Evolutionary conservation across 64 coral and sea anemone species (phyloP).

Genomic region (Montipora efflorescens): DNA sequence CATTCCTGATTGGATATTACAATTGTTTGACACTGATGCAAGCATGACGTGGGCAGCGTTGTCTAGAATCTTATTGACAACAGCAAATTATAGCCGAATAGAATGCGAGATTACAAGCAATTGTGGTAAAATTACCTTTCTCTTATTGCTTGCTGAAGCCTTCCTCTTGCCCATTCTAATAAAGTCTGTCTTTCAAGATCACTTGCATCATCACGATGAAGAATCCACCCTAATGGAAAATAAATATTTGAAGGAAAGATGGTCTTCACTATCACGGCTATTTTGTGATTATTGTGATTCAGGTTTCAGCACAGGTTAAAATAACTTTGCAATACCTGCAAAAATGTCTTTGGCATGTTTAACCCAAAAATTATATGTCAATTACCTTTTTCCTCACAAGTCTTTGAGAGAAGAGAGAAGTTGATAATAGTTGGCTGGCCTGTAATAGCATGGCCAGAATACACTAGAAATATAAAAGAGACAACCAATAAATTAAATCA

Average conservation of each 20-base stretch:
- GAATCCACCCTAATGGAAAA: slow-evolving; percentile 77
- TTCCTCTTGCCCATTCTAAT: slow-evolving; percentile 89
- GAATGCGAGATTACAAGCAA: no score
- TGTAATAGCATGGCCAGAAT: slow-evolving; percentile 35
- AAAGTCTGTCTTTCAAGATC: slow-evolving; percentile 89
- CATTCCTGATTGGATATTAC: no score
- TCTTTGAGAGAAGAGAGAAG: slow-evolving; percentile 82
- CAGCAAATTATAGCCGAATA: no score
- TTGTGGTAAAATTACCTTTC: slow-evolving; percentile 37
- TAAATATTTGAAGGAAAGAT: not conserved
- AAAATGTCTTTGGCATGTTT: no score
- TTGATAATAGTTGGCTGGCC: slow-evolving; percentile 71
- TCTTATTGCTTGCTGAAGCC: slow-evolving; percentile 82
- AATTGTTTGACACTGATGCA: no score
- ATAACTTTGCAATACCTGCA: no score
- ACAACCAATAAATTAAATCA: not conserved
- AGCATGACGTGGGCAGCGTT: no score
- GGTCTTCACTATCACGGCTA: no score
- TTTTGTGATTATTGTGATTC: no score
- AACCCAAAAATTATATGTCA: not conserved
- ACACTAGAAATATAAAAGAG: slow-evolving; percentile 8
- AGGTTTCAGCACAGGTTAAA: no score
- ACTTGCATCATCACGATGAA: slow-evolving; percentile 70
- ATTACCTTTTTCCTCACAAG: slow-evolving; percentile 83
- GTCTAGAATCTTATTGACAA: no score